A percentile compares a stretch with the other conserved stretches of the same genome.
Conservation (phyloP, 2,888 invertebrate genomes). For the Caenorhabditis becei region DNA sequence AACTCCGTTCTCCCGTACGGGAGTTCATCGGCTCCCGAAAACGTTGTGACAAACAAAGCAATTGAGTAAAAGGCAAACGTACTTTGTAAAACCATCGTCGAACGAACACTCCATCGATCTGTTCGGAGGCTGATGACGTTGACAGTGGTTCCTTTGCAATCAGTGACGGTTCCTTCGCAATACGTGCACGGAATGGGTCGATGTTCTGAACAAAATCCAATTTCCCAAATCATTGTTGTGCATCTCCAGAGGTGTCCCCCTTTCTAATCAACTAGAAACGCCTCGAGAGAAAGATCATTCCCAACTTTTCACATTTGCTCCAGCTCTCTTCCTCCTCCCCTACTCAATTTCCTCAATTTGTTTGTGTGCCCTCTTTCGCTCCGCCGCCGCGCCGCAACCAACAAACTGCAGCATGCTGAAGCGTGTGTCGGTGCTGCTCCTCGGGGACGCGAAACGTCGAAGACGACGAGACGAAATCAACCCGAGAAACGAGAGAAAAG, state of each 20-base stretch:
- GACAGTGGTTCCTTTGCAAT: background rate
- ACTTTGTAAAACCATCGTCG: slow-evolving; percentile 45
- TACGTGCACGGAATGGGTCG: background rate
- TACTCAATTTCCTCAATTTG: slow-evolving; percentile 34
- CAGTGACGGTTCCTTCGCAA: background rate
- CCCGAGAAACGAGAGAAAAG: background rate
- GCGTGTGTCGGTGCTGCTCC: slow-evolving; percentile 32
- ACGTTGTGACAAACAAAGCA: slow-evolving; percentile 31
- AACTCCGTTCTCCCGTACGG: slow-evolving; percentile 42
- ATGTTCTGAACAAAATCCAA: background rate
- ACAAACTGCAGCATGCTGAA: slow-evolving; percentile 46
- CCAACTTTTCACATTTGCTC: slow-evolving; percentile 12
- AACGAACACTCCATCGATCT: background rate
- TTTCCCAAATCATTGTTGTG: background rate
- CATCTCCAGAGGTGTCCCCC: too few species aligned
- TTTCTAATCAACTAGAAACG: background rate
- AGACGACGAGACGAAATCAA: slow-evolving; percentile 11
- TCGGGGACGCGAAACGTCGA: slow-evolving; percentile 12
- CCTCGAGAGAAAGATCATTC: background rate
- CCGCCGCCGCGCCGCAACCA: slow-evolving; percentile 34
- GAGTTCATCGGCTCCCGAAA: slow-evolving; percentile 36
- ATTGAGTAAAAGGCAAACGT: slow-evolving; percentile 14
- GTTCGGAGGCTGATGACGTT: background rate
- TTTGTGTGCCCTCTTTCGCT: slow-evolving; percentile 47
- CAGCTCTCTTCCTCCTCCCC: slow-evolving; percentile 1